Percentiles rank a stretch among this genome's conserved stretches.
Conservation (phyloP, 2,888 invertebrate genomes). For the Ditula angustiorana region DNA sequence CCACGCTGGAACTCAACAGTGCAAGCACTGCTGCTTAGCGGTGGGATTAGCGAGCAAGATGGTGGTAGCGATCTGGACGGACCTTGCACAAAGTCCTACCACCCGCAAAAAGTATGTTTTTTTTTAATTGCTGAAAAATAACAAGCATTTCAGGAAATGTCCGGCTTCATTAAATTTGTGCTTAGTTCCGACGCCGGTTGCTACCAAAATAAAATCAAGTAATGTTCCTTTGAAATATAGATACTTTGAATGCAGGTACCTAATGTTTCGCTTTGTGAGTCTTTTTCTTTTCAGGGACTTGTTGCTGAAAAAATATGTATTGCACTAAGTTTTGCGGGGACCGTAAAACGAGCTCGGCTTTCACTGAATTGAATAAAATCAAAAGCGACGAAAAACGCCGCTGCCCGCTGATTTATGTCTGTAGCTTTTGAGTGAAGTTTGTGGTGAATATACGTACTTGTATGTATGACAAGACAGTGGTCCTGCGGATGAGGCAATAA, state of each 20-base stretch:
- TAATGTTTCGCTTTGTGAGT: constrained; percentile 15
- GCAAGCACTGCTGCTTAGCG: too few species aligned
- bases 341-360: constrained; percentile 39
- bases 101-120: too few species aligned
- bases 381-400: constrained; percentile 19
- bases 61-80: too few species aligned
- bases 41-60: too few species aligned
- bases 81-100: too few species aligned
- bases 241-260: neutral
- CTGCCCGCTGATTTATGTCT: neutral
- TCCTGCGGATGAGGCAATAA: too few species aligned
- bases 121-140: too few species aligned
- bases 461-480: too few species aligned
- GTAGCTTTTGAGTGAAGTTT: neutral
- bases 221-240: neutral
- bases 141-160: too few species aligned
- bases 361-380: constrained; percentile 40
- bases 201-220: neutral
- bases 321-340: constrained; percentile 36
- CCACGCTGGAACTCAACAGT: too few species aligned
- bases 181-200: neutral
- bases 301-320: constrained; percentile 36
- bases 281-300: constrained; percentile 33
- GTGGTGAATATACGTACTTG: neutral
- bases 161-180: too few species aligned